Conservation (phyloP, 2,797 vertebrate genomes). For the Xenops minutus region DNA sequence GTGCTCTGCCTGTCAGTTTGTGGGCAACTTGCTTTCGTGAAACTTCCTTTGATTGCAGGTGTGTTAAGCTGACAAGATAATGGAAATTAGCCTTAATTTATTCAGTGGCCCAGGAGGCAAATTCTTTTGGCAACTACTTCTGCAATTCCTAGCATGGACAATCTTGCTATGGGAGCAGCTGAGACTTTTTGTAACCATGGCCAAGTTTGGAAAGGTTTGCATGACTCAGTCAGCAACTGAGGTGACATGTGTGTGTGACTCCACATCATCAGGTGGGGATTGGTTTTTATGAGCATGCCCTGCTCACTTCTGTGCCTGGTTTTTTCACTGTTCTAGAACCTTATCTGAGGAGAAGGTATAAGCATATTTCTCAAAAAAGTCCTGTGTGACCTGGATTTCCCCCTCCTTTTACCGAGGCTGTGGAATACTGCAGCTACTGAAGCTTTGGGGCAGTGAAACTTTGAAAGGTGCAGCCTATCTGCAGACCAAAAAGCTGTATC, state of each 20-base stretch:
- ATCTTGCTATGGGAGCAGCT: background rate
- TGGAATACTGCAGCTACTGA: background rate
- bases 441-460: background rate
- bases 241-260: background rate
- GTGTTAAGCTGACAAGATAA: background rate
- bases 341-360: background rate
- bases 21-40: background rate
- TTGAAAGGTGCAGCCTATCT: background rate
- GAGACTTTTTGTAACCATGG: background rate
- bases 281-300: background rate
- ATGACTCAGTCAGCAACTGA: background rate
- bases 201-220: background rate
- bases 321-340: background rate
- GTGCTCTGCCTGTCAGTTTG: background rate
- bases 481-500: background rate
- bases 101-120: background rate
- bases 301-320: background rate
- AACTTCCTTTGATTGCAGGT: background rate
- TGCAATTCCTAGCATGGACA: background rate
- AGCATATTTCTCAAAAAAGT: background rate
- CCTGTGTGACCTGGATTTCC: background rate
- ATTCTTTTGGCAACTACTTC: background rate
- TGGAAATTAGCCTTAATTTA: background rate
- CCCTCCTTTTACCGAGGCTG: rapidly evolving
- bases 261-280: background rate